These are phyloP conservation scores for Lepus oiostolus DNA, from an alignment of 2,797 vertebrate genomes.

Conservation along the genomic window DNA sequence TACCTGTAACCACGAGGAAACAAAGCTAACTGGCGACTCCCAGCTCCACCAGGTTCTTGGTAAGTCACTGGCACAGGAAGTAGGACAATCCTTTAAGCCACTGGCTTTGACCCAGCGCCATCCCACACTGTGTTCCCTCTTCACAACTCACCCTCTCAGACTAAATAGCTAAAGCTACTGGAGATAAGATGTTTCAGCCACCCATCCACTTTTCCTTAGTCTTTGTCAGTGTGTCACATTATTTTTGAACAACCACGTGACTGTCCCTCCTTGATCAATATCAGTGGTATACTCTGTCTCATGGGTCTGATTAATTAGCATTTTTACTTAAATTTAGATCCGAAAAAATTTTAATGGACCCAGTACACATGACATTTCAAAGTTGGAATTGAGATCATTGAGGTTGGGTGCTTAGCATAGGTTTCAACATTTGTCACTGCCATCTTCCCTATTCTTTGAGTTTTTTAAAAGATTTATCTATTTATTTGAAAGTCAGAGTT, in stretches of 20 bases:
- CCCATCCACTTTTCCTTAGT: background rate
- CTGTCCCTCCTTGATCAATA: background rate
- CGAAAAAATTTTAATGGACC: background rate
- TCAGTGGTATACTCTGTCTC: background rate
- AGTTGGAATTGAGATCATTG: background rate
- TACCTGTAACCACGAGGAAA: background rate
- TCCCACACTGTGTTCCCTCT: background rate
- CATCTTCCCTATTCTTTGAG: background rate
- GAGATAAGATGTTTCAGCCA: background rate
- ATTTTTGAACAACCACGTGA: background rate
- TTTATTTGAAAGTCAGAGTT: too few species aligned
- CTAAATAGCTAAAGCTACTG: background rate
- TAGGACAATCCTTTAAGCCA: background rate
- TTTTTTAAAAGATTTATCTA: too few species aligned
- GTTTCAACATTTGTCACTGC: conserved; percentile 25
- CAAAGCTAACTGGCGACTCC: background rate
- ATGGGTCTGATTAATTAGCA: background rate
- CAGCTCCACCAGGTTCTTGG: background rate
- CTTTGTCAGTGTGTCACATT: background rate
- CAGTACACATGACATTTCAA: background rate
- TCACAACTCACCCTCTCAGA: background rate
- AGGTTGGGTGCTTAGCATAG: background rate
- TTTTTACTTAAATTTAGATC: conserved; percentile 30
- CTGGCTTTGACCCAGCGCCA: background rate
- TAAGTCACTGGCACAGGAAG: background rate